Base-by-base conservation (phyloP, 2,888 invertebrate species). In the Arenicola marina region DNA sequence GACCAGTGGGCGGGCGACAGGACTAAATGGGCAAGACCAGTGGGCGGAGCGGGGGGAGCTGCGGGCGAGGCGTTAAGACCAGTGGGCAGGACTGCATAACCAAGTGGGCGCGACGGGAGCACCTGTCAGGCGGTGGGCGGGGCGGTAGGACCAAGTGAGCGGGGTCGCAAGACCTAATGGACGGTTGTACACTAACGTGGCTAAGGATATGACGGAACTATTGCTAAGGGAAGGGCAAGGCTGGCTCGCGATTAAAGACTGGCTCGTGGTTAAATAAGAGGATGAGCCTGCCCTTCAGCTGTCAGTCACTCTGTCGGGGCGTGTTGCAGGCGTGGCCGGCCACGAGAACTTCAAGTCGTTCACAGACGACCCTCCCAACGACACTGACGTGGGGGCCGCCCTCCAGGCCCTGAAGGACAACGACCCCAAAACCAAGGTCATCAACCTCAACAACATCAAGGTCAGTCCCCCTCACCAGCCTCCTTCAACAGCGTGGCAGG, bases 361-460 rank as follows among this genome's bases (percentile, higher is more conserved):
- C 83, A 96, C 97, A 21, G 90, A 91, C 84, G 97, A 98, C 83
- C 96, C 97, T 68, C 97, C 97, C 73, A 99, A 99, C 85, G 89
- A 89, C 81, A 98, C 98, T 68, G 93, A 99, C 84, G 91, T 95
- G 38, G 97, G 97, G 68, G 92, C 92, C 72, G 92, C 94, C 70
- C 90, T 98, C 78, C 89, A 91, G 84, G 90, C 91, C 84, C 90
- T 98, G 38, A 76, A 80, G 71, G 89, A 91, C 79, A 92, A 93
- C 72, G 94, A 98, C 64, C 66, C 76, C 2, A 69, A 76, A 54
- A 72, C 83, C 31, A 81, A 75, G 82, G 93, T 93, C 86, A 89
- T 99, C 84, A 99, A 99, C 87, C 93, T 96, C 88, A 99, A 99
- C 87, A 99, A 99, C 87, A 98, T 99, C 87, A 96, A 94, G 90